Percentiles rank a stretch among this genome's conserved stretches.
phyloP scores from a whole-genome alignment of 2,113 vertebrate genomes.

The mouse (Mus musculus) region DNA sequence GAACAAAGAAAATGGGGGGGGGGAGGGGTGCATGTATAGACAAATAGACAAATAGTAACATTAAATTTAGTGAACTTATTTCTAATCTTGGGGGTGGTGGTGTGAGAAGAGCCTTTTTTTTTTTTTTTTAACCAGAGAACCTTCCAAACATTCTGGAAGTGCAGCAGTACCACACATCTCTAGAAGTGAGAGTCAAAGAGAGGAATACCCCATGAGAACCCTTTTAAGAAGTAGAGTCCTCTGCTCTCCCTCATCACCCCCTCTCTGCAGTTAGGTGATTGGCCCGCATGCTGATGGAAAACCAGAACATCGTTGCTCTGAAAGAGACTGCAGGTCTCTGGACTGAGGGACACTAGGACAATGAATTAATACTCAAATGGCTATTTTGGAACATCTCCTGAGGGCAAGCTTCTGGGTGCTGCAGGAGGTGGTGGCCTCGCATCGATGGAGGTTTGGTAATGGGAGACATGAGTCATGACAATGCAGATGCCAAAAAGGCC shows the following conservation, averaged over 20 bases:
- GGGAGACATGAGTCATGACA: slow-evolving; percentile 12
- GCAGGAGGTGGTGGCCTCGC: neutral
- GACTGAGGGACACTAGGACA: neutral
- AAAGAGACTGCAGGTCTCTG: neutral
- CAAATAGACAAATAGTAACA: neutral
- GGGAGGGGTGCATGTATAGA: neutral
- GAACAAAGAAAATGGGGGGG: neutral
- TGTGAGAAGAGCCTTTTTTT: neutral
- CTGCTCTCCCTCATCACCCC: too few relatives aligned
- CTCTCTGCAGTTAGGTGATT: neutral
- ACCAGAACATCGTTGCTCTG: neutral
- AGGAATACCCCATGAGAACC: neutral
- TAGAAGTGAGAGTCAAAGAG: neutral
- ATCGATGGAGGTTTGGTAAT: neutral
- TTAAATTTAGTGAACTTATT: neutral
- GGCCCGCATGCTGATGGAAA: neutral
- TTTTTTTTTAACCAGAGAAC: too few relatives aligned
- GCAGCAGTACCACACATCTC: neutral
- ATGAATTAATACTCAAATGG: neutral
- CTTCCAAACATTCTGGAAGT: neutral
- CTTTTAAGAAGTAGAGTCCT: neutral
- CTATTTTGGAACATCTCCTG: neutral
- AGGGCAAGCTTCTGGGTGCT: neutral
- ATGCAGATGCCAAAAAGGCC: neutral
- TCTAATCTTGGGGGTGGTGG: neutral